These are phyloP conservation scores for Rugalucina vietnamica DNA, from an alignment of 2,888 invertebrate species.

Conservation along the genomic window DNA sequence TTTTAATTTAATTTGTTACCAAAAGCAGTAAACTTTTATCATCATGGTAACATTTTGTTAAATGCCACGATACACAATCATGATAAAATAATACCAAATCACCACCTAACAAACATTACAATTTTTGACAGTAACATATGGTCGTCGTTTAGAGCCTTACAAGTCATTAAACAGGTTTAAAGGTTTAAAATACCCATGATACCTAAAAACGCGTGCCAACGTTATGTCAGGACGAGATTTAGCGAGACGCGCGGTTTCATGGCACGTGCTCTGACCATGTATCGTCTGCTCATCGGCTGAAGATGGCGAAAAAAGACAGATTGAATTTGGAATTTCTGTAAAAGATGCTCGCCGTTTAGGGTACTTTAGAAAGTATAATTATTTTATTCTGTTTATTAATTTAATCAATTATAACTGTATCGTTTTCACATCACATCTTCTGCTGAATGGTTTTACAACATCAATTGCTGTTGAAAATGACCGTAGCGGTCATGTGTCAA, in stretches of 20 bases:
- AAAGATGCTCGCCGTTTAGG: background rate
- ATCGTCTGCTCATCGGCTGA: conserved; percentile 33
- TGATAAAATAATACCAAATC: background rate
- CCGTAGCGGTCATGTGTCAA: background rate
- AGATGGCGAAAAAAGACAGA: background rate
- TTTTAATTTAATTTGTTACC: background rate
- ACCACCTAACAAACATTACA: background rate
- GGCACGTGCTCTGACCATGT: conserved; percentile 41
- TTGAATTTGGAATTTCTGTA: background rate
- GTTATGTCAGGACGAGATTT: conserved; percentile 18
- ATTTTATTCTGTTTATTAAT: background rate
- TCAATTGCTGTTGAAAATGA: no score
- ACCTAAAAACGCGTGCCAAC: conserved; percentile 20
- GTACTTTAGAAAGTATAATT: background rate
- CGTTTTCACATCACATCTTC: background rate
- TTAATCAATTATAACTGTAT: conserved; percentile 9
- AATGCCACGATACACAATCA: conserved; percentile 6
- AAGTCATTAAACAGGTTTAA: conserved; percentile 9
- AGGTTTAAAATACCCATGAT: background rate
- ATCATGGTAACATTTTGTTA: background rate
- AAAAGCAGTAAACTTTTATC: background rate
- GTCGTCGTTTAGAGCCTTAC: conserved; percentile 1
- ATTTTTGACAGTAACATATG: conserved; percentile 11
- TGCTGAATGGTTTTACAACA: background rate
- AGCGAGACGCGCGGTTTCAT: background rate